phyloP scores from a whole-genome alignment of 1,140 invertebrate genomes.

The Drosophila saltans region DNA sequence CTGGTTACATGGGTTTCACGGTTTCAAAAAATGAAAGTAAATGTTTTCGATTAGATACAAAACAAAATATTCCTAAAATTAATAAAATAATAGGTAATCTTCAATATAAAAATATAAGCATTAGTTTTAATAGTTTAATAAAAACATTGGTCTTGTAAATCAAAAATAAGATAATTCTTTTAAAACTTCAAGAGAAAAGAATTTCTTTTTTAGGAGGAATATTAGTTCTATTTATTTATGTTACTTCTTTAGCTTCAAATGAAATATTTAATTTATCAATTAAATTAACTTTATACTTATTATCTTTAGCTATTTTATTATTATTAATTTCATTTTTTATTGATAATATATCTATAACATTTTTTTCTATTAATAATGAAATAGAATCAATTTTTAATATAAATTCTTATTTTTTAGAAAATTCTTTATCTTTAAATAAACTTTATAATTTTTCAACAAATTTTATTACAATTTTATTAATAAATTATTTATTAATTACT shows the following conservation, averaged over 20 bases:
- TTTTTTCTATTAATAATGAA: conserved; percentile 48
- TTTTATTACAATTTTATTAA: conserved; percentile 83
- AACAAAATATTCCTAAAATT: conserved; percentile 75
- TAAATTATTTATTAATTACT: conserved; percentile 83
- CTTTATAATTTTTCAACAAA: conserved; percentile 83
- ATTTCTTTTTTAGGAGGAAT: conserved; percentile 60
- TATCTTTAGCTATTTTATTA: conserved; percentile 14
- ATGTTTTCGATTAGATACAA: conserved; percentile 84
- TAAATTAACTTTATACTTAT: conserved; percentile 50
- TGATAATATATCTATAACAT: conserved; percentile 30
- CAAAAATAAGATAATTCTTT: conserved; percentile 84
- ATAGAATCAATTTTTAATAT: conserved; percentile 42
- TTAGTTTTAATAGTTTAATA: conserved; percentile 86
- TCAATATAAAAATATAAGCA: conserved; percentile 80
- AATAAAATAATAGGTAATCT: conserved; percentile 83
- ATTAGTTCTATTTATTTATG: conserved; percentile 56
- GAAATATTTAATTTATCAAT: conserved; percentile 84
- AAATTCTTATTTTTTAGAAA: conserved; percentile 61
- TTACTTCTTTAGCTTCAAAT: conserved; percentile 85
- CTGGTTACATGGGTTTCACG: too few relatives aligned
- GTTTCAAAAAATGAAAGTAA: conserved; percentile 66
- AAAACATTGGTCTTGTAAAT: conserved; percentile 86
- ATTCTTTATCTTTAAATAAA: conserved; percentile 83
- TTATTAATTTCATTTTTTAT: conserved; percentile 27
- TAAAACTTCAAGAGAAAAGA: conserved; percentile 85